Evolutionary conservation across 2,888 invertebrate species (phyloP).

Genomic region (Gryllus longicercus): DNA sequence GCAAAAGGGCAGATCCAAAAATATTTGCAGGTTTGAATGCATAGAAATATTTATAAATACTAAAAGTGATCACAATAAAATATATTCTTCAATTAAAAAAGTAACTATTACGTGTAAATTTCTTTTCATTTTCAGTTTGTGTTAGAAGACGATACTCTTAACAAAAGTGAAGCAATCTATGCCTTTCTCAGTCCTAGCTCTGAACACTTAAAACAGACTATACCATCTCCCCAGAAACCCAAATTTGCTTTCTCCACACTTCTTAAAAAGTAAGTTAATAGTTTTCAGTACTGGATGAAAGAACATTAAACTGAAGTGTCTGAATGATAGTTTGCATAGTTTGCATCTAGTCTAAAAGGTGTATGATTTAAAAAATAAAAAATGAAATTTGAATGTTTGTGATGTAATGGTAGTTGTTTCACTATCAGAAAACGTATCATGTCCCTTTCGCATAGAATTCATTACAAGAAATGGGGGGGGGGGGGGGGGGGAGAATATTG

Average conservation of each 20-base stretch:
- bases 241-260: slow-evolving; percentile 82
- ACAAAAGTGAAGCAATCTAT: slow-evolving; percentile 85
- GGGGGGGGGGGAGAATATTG: too few species aligned
- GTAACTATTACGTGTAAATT: slow-evolving; percentile 24
- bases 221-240: slow-evolving; percentile 75
- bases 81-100: slow-evolving; percentile 3
- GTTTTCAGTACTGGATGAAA: not conserved
- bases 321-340: too few species aligned
- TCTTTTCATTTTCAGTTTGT: slow-evolving; percentile 62
- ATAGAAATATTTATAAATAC: not conserved
- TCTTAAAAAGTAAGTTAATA: slow-evolving; percentile 66
- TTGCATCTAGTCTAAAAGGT: too few species aligned
- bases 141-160: slow-evolving; percentile 79
- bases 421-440: too few species aligned
- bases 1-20: slow-evolving; percentile 79
- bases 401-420: too few species aligned
- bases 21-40: slow-evolving; percentile 66
- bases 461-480: too few species aligned
- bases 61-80: not conserved
- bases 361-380: too few species aligned
- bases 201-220: slow-evolving; percentile 74
- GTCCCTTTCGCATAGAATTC: too few species aligned
- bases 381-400: too few species aligned
- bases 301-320: too few species aligned
- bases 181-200: slow-evolving; percentile 90